Percentiles rank a stretch among this genome's conserved stretches.
These are phyloP conservation scores for Halichoerus grypus DNA, from an alignment of 2,113 vertebrate species.

Conservation along the genomic window DNA sequence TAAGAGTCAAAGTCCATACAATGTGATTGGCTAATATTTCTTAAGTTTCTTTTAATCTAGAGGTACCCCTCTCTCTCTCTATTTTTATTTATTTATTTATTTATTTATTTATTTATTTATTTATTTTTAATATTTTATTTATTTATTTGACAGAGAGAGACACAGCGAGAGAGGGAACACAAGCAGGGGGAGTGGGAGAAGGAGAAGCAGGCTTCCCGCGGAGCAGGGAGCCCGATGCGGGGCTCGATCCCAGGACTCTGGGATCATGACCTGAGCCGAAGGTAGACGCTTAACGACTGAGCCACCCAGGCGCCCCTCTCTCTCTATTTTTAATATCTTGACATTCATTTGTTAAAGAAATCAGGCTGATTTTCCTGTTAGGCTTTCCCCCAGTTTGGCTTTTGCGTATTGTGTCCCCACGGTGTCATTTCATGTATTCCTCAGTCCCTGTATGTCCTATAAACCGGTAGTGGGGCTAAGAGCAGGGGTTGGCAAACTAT, in stretches of 20 bases:
- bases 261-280: too few relatives aligned
- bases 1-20: not conserved
- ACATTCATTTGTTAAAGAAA: constrained; percentile 25
- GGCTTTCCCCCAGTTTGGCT: not conserved
- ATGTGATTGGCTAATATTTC: not conserved
- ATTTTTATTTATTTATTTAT: too few relatives aligned
- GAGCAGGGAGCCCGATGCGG: too few relatives aligned
- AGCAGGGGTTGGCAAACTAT: not conserved
- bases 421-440: not conserved
- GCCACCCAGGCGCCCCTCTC: too few relatives aligned
- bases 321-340: not conserved
- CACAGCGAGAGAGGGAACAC: too few relatives aligned
- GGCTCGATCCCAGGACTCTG: too few relatives aligned
- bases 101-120: too few relatives aligned
- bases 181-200: too few relatives aligned
- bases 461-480: not conserved
- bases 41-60: not conserved
- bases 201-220: too few relatives aligned
- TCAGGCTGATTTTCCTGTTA: not conserved
- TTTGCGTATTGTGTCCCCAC: not conserved
- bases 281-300: too few relatives aligned
- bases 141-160: too few relatives aligned
- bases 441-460: not conserved
- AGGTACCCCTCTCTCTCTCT: not conserved
- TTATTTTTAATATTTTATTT: too few relatives aligned